These are phyloP conservation scores for Umimayanthus chanpuru DNA, from an alignment of 92 coral and sea anemone species.

Conservation along the genomic window DNA sequence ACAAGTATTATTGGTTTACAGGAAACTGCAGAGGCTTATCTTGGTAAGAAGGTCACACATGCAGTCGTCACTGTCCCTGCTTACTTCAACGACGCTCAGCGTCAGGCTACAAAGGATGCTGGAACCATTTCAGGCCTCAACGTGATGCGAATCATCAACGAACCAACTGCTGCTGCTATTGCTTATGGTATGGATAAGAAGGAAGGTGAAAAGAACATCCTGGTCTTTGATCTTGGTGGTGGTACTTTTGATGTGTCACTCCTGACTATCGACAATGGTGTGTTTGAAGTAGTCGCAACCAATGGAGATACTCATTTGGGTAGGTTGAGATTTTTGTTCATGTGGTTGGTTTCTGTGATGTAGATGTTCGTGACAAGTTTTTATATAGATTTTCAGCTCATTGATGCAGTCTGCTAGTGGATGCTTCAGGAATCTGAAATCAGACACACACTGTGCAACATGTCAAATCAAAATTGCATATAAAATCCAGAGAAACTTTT, in stretches of 20 bases:
- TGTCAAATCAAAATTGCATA: background rate
- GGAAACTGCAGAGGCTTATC: conserved; percentile 99
- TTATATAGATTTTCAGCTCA: no score
- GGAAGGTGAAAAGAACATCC: conserved; percentile 97
- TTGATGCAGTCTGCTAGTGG: no score
- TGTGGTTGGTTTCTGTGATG: background rate
- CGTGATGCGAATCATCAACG: conserved; percentile 97
- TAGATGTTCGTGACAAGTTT: background rate
- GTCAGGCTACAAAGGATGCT: conserved; percentile 98
- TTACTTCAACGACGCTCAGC: conserved; percentile 97
- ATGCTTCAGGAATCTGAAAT: no score
- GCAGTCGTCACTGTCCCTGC: conserved; percentile 99
- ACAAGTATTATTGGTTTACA: conserved; percentile 18
- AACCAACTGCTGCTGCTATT: conserved; percentile 98
- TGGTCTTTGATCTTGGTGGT: conserved; percentile 98
- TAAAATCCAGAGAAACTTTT: background rate
- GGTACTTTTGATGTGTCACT: conserved; percentile 98
- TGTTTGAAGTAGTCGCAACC: conserved; percentile 95
- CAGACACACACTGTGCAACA: no score
- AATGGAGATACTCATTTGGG: conserved; percentile 99
- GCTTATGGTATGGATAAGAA: conserved; percentile 98
- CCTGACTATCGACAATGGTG: conserved; percentile 97
- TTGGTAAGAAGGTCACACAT: conserved; percentile 97
- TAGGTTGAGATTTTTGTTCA: conserved; percentile 41
- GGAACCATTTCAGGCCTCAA: conserved; percentile 92